Evolutionary conservation across 2,113 vertebrate species (phyloP).

Genomic region (Apistogramma diplotaenia): DNA sequence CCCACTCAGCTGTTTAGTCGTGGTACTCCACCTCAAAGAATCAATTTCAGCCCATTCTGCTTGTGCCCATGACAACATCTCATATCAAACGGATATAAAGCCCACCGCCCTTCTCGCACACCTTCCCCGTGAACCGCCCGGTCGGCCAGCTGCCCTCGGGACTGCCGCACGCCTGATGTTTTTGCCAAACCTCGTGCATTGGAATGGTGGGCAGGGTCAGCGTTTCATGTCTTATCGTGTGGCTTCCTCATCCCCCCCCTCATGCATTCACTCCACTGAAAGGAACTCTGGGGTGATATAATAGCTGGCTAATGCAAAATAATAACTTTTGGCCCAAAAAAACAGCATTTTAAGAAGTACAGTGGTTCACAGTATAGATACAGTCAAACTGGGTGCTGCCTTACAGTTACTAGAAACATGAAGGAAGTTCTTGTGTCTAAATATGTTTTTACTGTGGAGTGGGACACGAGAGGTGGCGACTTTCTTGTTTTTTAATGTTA

Average conservation of each 20-base stretch:
- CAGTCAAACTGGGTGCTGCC: neutral
- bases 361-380: neutral
- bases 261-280: neutral
- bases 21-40: constrained; percentile 34
- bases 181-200: neutral
- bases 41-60: constrained; percentile 33
- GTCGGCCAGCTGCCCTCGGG: constrained; percentile 33
- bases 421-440: neutral
- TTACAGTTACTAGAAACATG: neutral
- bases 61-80: constrained; percentile 26
- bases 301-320: too few species aligned
- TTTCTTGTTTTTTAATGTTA: constrained; percentile 9
- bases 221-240: neutral
- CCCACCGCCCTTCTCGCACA: neutral
- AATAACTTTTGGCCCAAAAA: too few species aligned
- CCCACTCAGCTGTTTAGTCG: constrained; percentile 48
- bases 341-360: neutral
- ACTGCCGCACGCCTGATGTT: neutral
- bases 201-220: neutral
- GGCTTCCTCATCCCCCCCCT: neutral
- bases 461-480: constrained; percentile 1
- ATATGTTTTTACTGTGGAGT: neutral
- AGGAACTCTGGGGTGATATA: neutral
- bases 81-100: constrained; percentile 21
- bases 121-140: constrained; percentile 5